Percentiles rank a stretch among this genome's conserved stretches.
Evolutionary conservation across 2,113 vertebrate genomes (phyloP).

Genomic region (Otus sunia): DNA sequence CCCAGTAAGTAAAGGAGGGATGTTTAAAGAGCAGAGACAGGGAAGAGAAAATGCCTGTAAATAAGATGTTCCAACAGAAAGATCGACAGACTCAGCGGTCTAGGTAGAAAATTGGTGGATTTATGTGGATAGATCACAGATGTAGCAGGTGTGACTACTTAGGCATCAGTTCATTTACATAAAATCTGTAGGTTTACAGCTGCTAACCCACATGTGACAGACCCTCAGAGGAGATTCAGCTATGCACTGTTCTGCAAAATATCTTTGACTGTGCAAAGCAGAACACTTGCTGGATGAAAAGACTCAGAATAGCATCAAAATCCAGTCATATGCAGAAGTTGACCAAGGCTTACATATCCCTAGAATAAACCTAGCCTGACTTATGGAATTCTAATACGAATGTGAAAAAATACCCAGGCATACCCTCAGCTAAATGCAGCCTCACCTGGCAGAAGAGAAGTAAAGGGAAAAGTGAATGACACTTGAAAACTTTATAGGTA

Average conservation of each 20-base stretch:
- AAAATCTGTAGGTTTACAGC: not conserved
- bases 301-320: not conserved
- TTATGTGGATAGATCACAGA: not conserved
- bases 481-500: not conserved
- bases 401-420: not conserved
- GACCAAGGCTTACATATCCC: not conserved
- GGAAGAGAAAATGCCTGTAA: not conserved
- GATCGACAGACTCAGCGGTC: not conserved
- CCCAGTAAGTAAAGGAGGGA: fast-evolving
- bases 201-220: not conserved
- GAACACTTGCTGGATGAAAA: not conserved
- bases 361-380: not conserved
- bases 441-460: not conserved
- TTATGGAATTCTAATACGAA: not conserved
- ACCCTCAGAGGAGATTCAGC: not conserved
- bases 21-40: not conserved
- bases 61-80: not conserved
- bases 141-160: not conserved
- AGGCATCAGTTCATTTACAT: not conserved
- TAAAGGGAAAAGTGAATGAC: not conserved
- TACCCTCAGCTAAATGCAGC: not conserved
- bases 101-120: not conserved
- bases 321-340: not conserved
- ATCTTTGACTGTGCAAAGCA: not conserved
- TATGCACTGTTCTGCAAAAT: not conserved